Conservation (phyloP, 2,113 vertebrate species). For the Romanogobio albipinnatus region DNA sequence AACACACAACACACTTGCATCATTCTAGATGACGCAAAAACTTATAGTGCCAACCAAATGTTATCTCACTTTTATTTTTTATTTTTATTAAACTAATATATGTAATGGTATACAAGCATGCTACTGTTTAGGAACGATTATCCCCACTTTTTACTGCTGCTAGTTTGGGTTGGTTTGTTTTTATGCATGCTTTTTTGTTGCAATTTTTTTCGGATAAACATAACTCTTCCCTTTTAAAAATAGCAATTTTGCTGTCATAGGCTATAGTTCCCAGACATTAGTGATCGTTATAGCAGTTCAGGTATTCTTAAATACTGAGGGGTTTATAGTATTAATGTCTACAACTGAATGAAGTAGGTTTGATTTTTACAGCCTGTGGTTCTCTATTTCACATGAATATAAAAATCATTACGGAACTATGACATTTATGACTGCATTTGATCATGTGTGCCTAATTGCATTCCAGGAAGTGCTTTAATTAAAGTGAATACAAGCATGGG, state of each 20-base stretch:
- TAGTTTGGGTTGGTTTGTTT: neutral
- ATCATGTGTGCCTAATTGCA: neutral
- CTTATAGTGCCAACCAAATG: neutral
- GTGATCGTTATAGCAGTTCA: neutral
- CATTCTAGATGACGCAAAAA: neutral
- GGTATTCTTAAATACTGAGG: neutral
- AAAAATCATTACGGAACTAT: neutral
- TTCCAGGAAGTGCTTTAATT: constrained; percentile 4
- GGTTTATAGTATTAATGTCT: neutral
- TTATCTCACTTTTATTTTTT: neutral
- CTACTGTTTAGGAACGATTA: neutral
- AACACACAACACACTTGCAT: neutral
- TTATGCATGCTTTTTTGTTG: neutral
- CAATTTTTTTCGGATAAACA: neutral
- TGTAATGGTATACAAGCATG: neutral
- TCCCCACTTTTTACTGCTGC: neutral
- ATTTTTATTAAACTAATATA: neutral
- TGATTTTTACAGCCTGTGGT: neutral
- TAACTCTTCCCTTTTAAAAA: neutral
- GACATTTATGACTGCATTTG: constrained; percentile 15
- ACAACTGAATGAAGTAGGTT: neutral
- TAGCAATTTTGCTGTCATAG: neutral
- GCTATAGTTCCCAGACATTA: neutral
- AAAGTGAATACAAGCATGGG: neutral
- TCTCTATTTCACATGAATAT: neutral